Conservation (phyloP, 2,113 vertebrate genomes). For the Struthidea cinerea region DNA sequence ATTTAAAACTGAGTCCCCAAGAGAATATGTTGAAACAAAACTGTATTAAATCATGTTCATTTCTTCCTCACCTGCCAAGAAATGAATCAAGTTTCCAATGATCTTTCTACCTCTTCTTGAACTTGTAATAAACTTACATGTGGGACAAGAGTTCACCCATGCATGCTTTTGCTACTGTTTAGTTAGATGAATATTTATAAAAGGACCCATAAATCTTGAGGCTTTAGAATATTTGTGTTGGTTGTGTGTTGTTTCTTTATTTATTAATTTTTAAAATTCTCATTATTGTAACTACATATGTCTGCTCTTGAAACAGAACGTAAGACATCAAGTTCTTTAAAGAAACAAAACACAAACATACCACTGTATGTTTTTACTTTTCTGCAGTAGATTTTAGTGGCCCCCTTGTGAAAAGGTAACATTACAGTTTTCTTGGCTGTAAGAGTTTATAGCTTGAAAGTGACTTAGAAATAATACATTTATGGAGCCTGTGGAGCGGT, state of each 20-base stretch:
- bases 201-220: not conserved
- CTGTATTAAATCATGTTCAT: not conserved
- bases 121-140: not conserved
- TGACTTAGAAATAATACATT: not conserved
- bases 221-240: not conserved
- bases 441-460: not conserved
- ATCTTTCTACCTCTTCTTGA: not conserved
- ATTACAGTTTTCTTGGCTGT: not conserved
- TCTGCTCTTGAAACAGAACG: not conserved
- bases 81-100: accelerated
- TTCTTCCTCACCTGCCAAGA: not conserved
- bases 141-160: not conserved
- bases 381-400: not conserved
- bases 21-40: not conserved
- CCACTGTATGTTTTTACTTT: not conserved
- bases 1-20: not conserved
- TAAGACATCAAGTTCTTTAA: not conserved
- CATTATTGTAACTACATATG: not conserved
- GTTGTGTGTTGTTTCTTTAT: not conserved
- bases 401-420: not conserved
- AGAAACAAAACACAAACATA: not conserved
- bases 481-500: not conserved
- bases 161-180: not conserved
- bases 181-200: not conserved
- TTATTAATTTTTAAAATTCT: not conserved